Evolutionary conservation across 2,888 invertebrate genomes (phyloP), one percentile per base, ranked within the genome.

Genomic region (Argynnis bischoffii): DNA sequence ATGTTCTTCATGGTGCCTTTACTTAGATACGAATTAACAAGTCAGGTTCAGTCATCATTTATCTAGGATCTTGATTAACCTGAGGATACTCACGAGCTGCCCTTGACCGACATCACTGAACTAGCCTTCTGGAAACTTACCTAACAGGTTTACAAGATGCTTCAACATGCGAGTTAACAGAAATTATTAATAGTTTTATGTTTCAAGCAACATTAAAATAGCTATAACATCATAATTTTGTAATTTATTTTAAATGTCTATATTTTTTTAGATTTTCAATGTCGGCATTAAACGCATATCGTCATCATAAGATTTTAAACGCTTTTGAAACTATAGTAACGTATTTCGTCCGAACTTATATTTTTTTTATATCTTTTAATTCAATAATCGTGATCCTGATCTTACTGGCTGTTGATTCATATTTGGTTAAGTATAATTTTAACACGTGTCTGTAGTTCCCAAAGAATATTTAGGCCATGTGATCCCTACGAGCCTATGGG

Each of bases 91-190:
- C 56, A 69, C 55, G 66, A 54, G 67, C 55, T 64, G 68, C 57
- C 72, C 72, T 72, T 72, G 72, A 68, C 72, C 72, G 67, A 72
- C 63, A 66, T 66, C 53, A 63, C 59, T 63, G 69, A 60, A 65
- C 65, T 53, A 67, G 63, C 67, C 67, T 66, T 65, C 57, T 67
- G 21, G 46, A 67, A 57, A 60, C 69, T 57, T 47, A 55, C 65
- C 53, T 53, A 66, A 72, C 72, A 60, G 47, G 72, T 72, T 59
- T 54, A 70, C 72, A 47, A 69, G 65, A 64, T 64, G 63, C 61
- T 55, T 53, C 31, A 61, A 67, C 65, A 67, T 70, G 64, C 69
- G 65, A 65, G 63, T 41, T 66, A 46, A 69, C 55, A 59, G 65
- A 69, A 59, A 66, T 69, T 55, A 51, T 67, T 69, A 72, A 69